Percentiles rank a stretch among this genome's conserved stretches.
These are phyloP conservation scores for Dryas iulia DNA, from an alignment of 1,140 invertebrate genomes.

Conservation along the genomic window DNA sequence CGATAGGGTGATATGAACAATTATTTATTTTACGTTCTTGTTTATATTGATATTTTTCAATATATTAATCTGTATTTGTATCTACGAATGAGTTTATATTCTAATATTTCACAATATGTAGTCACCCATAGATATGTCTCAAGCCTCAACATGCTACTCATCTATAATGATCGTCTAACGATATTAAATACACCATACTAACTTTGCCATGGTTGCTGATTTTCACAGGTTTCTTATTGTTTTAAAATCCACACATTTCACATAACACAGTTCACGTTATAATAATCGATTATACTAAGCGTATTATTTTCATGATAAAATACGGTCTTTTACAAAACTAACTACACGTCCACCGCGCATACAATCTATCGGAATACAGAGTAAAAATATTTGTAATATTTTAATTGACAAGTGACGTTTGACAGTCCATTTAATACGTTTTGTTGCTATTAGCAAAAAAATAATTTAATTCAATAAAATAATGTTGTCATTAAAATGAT, in stretches of 20 bases:
- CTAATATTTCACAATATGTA: slow-evolving; percentile 10
- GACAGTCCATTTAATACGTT: background rate
- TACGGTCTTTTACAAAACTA: slow-evolving; percentile 14
- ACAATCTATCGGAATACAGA: slow-evolving; percentile 13
- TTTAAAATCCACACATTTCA: slow-evolving; percentile 35
- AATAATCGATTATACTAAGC: slow-evolving; percentile 41
- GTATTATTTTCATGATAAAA: slow-evolving; percentile 40
- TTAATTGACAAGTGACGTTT: background rate
- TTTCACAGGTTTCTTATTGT: background rate
- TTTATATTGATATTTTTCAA: background rate
- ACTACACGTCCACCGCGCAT: slow-evolving; percentile 19
- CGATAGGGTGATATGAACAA: background rate
- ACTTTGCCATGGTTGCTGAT: slow-evolving; percentile 61
- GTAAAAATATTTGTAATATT: slow-evolving; percentile 13
- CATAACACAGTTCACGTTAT: slow-evolving; percentile 17
- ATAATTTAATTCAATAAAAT: too few relatives aligned
- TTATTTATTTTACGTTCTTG: background rate
- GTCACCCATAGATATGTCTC: slow-evolving; percentile 2
- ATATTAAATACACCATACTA: slow-evolving; percentile 36
- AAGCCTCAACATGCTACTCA: slow-evolving; percentile 13
- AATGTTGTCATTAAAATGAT: too few relatives aligned
- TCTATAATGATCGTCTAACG: slow-evolving; percentile 11
- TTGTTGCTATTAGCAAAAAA: too few relatives aligned
- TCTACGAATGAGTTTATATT: background rate
- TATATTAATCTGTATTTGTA: background rate